Evolutionary conservation across 2,113 vertebrate genomes (phyloP), one percentile per base, ranked within the genome.

Genomic region (Synodontis membranacea): DNA sequence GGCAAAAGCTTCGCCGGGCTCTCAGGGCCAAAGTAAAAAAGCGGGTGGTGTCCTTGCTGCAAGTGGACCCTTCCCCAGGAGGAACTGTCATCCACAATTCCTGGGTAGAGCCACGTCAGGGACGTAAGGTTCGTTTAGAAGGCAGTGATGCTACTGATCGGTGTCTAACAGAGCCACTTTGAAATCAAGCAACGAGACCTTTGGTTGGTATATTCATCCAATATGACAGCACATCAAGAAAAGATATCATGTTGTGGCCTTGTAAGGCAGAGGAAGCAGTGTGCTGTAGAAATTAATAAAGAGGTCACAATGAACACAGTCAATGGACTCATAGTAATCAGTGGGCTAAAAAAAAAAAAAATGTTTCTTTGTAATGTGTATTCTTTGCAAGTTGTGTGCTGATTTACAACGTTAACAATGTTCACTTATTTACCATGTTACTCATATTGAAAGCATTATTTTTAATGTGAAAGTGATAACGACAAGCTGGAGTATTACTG

Each of bases 11-110:
- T 92, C 98, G 99, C 94, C 99, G 99, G 90, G 98, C 98, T 82
- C 94, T 99, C 88, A 98, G 97, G 96, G 99, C 97, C 93, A 99
- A 99, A 94, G 99, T 99, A 97, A 99, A 99, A 95, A 99, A 99
- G 89, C 91, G 97, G 87, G 98, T 99, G 58, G 98, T 99, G 93
- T 99, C 98, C 8, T 97, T 99, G 92, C 97, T 99, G 83, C 97
- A 99, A 95, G 97, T 97, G 28, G 98, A 99, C 70, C 97, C 97
- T 10, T 93, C 97, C 90, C 98, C 98, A 83, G 99, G 98, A 91
- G 98, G 98, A 0, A 96, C 97, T 87, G 94, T 99, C 89, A 99
- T 99, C 92, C 98, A 98, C 91, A 99, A 99, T 91, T 99, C 98
- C 86, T 99, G 97, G 98, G 98, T 99, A 88, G 97, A 99, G 89